Evolutionary conservation across 2,797 vertebrate genomes (phyloP), one percentile per base, ranked within the genome.

Genomic region (Catostomus latipinnis): DNA sequence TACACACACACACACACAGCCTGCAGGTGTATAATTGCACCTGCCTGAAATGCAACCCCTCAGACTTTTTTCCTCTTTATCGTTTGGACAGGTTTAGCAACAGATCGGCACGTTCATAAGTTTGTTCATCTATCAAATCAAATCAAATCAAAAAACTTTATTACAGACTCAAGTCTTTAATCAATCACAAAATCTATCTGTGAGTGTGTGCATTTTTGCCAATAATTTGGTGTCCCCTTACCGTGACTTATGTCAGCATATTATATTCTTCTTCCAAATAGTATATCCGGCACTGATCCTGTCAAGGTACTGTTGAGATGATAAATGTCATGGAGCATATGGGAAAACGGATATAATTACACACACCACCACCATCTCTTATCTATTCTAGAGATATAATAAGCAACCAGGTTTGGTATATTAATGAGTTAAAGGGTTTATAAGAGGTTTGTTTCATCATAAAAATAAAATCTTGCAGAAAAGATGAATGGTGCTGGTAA

Each of bases 11-110:
- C 34, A 34, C 34, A 34, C 34, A 34, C 34, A 88, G 88, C 85
- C 57, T 48, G 48, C 68, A 87, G 89, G 87, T 85, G 83, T 89
- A 73, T 87, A 49, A 88, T 89, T 89, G 91, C 93, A 94, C 93
- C 93, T 94, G 93, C 91, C 90, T 92, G 91, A 93, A 92, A 94
- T 89, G 86, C 86, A 92, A 77, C 91, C 93, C 91, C 88, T 63
- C 77, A 87, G 89, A 88, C 87, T 86, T 90, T 85, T 86, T 90
- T 90, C 92, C 91, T 90, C 83, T 82, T 82, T 87, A 88, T 91
- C 87, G 83, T 68, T 48, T 62, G 79, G 6, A 43, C 8, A 13
- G 85, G 81, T 86, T 89, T 89, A 84, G 88, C 86, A 85, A 63
- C 63, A 52, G 49, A 74, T 76, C 54, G 60, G 52, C 8, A 57